Evolutionary conservation across 2,888 invertebrate species (phyloP).

Genomic region (Leptinotarsa juncta): DNA sequence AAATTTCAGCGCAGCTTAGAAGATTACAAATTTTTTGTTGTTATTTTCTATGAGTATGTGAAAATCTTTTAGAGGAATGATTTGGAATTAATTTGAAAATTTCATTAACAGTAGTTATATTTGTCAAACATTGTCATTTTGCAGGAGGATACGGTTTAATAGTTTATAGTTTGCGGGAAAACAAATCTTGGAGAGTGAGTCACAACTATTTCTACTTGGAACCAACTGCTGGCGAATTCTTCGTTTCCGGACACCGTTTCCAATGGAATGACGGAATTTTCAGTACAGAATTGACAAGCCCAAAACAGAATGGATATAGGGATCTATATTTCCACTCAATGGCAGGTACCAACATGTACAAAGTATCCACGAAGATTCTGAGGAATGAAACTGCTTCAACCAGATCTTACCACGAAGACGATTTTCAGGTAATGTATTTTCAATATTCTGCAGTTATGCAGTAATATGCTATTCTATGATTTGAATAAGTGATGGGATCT

Average conservation of each 20-base stretch:
- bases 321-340: constrained; percentile 83
- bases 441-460: no score
- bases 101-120: neutral
- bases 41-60: no score
- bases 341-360: constrained; percentile 78
- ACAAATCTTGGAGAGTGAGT: constrained; percentile 73
- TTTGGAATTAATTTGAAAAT: no score
- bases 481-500: no score
- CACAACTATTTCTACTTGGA: constrained; percentile 83
- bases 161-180: constrained; percentile 62
- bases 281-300: constrained; percentile 74
- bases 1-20: no score
- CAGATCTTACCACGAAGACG: constrained; percentile 68
- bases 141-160: constrained; percentile 70
- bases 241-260: constrained; percentile 76
- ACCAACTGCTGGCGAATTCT: constrained; percentile 75
- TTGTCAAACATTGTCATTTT: constrained; percentile 19
- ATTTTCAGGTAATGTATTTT: constrained; percentile 66
- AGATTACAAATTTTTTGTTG: no score
- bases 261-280: constrained; percentile 87
- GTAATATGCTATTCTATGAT: no score
- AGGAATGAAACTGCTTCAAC: constrained; percentile 69
- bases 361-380: constrained; percentile 75
- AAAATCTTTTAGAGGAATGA: no score
- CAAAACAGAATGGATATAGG: constrained; percentile 69